These are phyloP conservation scores for Rutpela maculata DNA, from an alignment of 2,888 invertebrate species.

Conservation along the genomic window DNA sequence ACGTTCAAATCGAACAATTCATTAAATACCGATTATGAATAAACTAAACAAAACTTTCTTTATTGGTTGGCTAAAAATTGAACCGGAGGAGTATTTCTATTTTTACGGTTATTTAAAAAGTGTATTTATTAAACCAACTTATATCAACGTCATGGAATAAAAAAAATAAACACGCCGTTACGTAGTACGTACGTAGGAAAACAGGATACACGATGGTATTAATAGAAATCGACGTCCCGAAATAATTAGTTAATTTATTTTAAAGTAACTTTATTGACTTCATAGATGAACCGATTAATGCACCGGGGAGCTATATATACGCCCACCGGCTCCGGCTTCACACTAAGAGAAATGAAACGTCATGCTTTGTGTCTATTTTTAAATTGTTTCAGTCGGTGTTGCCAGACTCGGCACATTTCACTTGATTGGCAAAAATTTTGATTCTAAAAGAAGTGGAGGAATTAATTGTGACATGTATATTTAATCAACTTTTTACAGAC, in stretches of 20 bases:
- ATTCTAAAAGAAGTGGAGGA: too few relatives aligned
- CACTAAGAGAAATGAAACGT: not conserved
- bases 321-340: not conserved
- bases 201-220: conserved; percentile 28
- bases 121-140: not conserved
- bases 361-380: conserved; percentile 7
- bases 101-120: not conserved
- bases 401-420: not conserved
- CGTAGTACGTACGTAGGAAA: conserved; percentile 11
- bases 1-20: not conserved
- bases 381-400: not conserved
- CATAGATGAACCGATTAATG: not conserved
- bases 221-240: conserved; percentile 17
- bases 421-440: not conserved
- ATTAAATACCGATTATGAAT: not conserved
- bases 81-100: not conserved
- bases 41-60: not conserved
- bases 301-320: not conserved
- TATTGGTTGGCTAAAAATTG: not conserved
- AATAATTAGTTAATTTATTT: conserved; percentile 15
- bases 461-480: too few relatives aligned
- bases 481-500: too few relatives aligned
- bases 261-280: conserved; percentile 9
- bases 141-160: conserved; percentile 5
- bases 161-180: conserved; percentile 21